A percentile compares a stretch with the other conserved stretches of the same genome.
Evolutionary conservation across 1,140 invertebrate genomes (phyloP).

Genomic region (Nixonia krombeini): DNA sequence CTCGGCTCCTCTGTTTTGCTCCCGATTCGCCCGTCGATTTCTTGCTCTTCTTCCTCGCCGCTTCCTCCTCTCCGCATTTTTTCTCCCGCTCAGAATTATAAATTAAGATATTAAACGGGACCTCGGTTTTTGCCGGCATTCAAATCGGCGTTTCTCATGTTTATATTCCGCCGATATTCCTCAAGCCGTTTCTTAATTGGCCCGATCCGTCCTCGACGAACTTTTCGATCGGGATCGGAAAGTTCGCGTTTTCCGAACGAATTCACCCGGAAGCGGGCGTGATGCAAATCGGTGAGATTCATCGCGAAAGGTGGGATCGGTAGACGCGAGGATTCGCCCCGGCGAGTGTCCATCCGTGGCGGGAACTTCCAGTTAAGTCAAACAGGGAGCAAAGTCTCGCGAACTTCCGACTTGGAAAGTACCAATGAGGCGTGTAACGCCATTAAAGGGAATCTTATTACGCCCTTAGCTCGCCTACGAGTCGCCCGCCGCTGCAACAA

Average conservation of each 20-base stretch:
- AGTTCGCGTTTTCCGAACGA: too few species aligned
- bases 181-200: too few species aligned
- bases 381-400: conserved; percentile 64
- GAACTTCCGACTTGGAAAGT: conserved; percentile 68
- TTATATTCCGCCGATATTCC: too few species aligned
- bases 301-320: not conserved
- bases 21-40: conserved; percentile 26
- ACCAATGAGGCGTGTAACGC: conserved; percentile 72
- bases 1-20: conserved; percentile 51
- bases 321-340: conserved; percentile 11
- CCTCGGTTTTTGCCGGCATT: conserved; percentile 48
- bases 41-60: conserved; percentile 35
- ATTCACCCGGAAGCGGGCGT: not conserved
- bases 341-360: conserved; percentile 51
- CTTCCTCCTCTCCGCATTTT: conserved; percentile 25
- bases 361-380: conserved; percentile 68
- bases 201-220: too few species aligned
- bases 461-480: conserved; percentile 57
- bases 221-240: too few species aligned
- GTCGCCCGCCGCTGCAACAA: conserved; percentile 62
- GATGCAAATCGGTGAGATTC: not conserved
- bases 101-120: conserved; percentile 67
- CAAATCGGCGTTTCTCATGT: not conserved
- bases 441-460: conserved; percentile 72
- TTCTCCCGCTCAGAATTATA: conserved; percentile 55